Percentiles rank a stretch among this genome's conserved stretches.
Conservation (phyloP, 1,140 invertebrate species). For the Lamellibrachia luymesi region DNA sequence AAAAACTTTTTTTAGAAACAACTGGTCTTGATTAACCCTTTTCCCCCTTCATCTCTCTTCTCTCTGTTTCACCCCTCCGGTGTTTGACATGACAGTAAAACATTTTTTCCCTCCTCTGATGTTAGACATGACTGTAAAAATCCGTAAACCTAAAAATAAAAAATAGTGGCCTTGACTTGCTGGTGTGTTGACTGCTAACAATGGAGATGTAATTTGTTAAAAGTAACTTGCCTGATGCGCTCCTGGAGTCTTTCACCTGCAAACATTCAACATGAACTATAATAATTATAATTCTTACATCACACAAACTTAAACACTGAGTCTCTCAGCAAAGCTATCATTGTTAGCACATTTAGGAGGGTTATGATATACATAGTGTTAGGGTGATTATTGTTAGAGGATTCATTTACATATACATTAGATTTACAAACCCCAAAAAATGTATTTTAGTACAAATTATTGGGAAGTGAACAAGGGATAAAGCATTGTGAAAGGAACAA, state of each 20-base stretch:
- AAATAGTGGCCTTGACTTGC: no score
- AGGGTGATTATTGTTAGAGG: not conserved
- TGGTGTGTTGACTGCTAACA: not conserved
- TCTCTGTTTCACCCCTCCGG: no score
- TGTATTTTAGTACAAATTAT: not conserved
- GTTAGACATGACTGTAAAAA: no score
- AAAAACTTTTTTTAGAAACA: no score
- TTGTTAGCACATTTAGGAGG: not conserved
- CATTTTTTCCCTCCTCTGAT: no score
- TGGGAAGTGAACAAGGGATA: not conserved
- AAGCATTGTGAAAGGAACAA: not conserved
- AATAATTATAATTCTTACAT: not conserved
- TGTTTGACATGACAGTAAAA: no score
- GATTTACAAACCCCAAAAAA: not conserved
- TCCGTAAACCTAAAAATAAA: no score
- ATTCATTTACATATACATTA: not conserved
- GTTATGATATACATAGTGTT: not conserved
- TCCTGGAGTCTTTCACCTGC: not conserved
- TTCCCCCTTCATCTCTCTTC: no score
- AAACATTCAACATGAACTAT: not conserved
- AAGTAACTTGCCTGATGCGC: not conserved
- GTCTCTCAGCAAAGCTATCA: not conserved
- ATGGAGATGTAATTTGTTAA: not conserved
- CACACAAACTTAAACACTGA: not conserved
- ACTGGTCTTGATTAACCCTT: no score